Evolutionary conservation across 2,797 vertebrate species (phyloP).

Genomic region (Tokudaia tokunoshimensis): DNA sequence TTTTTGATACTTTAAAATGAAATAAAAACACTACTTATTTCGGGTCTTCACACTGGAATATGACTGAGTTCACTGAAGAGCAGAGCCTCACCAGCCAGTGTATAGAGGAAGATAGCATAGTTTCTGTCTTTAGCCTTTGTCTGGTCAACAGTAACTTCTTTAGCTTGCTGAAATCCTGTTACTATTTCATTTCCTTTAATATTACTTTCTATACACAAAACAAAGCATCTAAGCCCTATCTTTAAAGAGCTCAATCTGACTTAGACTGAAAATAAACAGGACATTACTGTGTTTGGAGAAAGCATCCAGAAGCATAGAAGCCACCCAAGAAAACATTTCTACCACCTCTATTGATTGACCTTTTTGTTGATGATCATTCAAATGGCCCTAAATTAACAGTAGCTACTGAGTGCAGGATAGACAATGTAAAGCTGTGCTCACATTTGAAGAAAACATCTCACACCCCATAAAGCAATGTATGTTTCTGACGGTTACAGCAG

Average conservation of each 20-base stretch:
- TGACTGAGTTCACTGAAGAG: background rate
- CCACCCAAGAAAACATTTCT: conserved; percentile 2
- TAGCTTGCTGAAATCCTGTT: conserved; percentile 50
- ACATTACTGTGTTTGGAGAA: background rate
- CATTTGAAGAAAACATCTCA: conserved; percentile 66
- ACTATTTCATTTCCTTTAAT: conserved; percentile 32
- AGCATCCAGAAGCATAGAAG: background rate
- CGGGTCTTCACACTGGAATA: background rate
- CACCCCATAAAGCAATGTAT: conserved; percentile 68
- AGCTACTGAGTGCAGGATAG: background rate
- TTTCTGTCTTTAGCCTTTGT: background rate
- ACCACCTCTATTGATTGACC: conserved; percentile 2
- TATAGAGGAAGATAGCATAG: background rate
- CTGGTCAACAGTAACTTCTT: background rate
- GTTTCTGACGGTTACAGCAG: conserved; percentile 82
- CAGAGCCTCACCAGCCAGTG: background rate
- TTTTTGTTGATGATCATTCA: conserved; percentile 64
- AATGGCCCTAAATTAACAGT: conserved; percentile 44
- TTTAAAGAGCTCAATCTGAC: conserved; percentile 51
- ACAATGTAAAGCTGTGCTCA: conserved; percentile 78
- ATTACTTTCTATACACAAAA: background rate
- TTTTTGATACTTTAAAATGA: background rate
- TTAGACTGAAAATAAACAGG: conserved; percentile 17
- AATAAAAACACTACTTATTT: conserved; percentile 14
- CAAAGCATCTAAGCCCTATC: background rate